Evolutionary conservation across 2,797 vertebrate species (phyloP).

Genomic region (Lophotriccus pileatus): DNA sequence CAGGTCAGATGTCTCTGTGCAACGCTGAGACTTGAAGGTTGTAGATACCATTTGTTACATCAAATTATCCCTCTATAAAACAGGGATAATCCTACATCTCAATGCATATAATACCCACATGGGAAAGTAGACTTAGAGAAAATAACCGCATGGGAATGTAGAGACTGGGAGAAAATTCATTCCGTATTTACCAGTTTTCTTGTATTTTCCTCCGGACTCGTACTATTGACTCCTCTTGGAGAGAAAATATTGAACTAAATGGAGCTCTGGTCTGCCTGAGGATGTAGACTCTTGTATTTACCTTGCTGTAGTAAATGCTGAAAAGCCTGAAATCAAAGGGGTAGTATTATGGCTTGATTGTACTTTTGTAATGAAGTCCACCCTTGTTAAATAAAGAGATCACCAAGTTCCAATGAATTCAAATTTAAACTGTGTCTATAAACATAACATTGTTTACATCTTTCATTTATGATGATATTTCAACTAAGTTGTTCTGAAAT

Average conservation of each 20-base stretch:
- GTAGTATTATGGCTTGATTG: background rate
- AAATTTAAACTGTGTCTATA: conserved; percentile 65
- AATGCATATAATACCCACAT: background rate
- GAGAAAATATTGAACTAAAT: background rate
- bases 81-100: background rate
- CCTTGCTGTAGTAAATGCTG: background rate
- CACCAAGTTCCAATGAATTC: conserved; percentile 61
- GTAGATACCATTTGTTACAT: background rate
- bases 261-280: background rate
- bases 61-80: background rate
- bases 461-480: conserved; percentile 75
- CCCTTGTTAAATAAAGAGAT: conserved; percentile 45
- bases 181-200: background rate
- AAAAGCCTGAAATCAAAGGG: conserved; percentile 19
- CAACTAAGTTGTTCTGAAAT: conserved; percentile 74
- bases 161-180: background rate
- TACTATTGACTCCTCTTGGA: background rate
- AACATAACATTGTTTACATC: conserved; percentile 75
- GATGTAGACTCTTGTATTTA: background rate
- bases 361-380: conserved; percentile 57
- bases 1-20: background rate
- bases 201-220: background rate
- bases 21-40: background rate
- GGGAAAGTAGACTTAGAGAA: background rate
- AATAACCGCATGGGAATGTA: background rate